Percentiles rank a stretch among this genome's conserved stretches.
Evolutionary conservation across 2,888 invertebrate genomes (phyloP).

Genomic region (Hypselothyrea guttata): DNA sequence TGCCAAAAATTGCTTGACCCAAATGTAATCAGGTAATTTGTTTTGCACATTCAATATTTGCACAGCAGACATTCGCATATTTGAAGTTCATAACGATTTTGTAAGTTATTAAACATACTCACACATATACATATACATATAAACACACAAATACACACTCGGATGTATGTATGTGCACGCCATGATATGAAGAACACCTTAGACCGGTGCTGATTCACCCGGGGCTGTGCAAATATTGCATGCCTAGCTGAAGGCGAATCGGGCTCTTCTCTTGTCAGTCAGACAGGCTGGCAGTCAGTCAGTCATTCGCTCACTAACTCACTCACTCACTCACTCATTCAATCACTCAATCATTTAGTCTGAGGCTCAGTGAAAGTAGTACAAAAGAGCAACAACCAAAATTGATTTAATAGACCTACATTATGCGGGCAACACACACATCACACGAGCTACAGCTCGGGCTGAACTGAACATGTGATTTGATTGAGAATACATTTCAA

Average conservation of each 20-base stretch:
- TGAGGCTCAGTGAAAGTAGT: conserved; percentile 60
- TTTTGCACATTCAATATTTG: conserved; percentile 65
- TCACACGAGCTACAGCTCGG: conserved; percentile 5
- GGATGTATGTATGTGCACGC: no score
- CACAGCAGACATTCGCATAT: conserved; percentile 41
- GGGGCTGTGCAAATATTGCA: conserved; percentile 51
- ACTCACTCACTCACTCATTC: conserved; percentile 1
- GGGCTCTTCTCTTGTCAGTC: conserved; percentile 21
- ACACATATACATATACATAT: conserved; percentile 15
- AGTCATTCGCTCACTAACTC: background rate
- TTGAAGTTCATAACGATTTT: conserved; percentile 69
- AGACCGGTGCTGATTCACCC: conserved; percentile 40
- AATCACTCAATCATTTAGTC: background rate
- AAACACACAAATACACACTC: conserved; percentile 1
- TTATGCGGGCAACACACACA: conserved; percentile 33
- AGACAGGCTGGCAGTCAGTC: conserved; percentile 10
- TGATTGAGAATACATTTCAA: conserved; percentile 24
- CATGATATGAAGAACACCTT: conserved; percentile 1
- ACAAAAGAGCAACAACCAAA: conserved; percentile 68
- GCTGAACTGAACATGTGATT: conserved; percentile 11
- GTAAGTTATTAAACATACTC: conserved; percentile 53
- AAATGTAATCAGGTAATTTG: conserved; percentile 74
- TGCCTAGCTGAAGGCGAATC: conserved; percentile 15
- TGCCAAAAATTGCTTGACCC: conserved; percentile 67
- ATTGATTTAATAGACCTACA: conserved; percentile 68